A percentile compares a stretch with the other conserved stretches of the same genome.
Conservation (phyloP, 2,888 invertebrate genomes). For the Tenthredo livida region DNA sequence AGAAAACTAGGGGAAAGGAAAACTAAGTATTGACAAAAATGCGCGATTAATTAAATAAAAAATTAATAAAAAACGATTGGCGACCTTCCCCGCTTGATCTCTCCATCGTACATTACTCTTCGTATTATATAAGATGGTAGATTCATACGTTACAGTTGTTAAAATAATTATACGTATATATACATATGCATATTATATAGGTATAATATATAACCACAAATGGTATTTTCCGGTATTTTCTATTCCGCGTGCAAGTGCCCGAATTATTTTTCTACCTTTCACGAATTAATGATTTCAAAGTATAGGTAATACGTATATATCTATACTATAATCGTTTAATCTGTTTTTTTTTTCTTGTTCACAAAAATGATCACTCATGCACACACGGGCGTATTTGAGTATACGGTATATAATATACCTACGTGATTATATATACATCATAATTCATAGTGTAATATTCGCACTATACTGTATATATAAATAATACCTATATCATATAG, state of each 20-base stretch:
- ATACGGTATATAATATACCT: neutral
- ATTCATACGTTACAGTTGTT: neutral
- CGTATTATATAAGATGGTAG: neutral
- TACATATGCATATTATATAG: neutral
- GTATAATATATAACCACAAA: neutral
- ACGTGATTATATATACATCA: too few species aligned
- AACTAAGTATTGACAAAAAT: neutral
- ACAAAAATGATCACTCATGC: neutral
- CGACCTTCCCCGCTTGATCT: neutral
- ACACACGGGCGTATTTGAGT: neutral
- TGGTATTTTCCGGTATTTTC: neutral
- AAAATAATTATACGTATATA: neutral
- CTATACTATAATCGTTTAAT: neutral
- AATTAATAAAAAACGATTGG: neutral
- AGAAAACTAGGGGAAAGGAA: too few species aligned
- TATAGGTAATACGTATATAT: neutral
- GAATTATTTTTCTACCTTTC: neutral
- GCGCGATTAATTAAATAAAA: neutral
- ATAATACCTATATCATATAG: too few species aligned
- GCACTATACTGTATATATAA: too few species aligned
- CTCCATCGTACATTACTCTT: neutral
- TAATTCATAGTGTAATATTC: too few species aligned
- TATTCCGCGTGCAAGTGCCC: neutral
- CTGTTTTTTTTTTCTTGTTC: neutral
- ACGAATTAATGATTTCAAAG: neutral